Conservation (phyloP, 2,888 invertebrate species). For the Candidula unifasciata region DNA sequence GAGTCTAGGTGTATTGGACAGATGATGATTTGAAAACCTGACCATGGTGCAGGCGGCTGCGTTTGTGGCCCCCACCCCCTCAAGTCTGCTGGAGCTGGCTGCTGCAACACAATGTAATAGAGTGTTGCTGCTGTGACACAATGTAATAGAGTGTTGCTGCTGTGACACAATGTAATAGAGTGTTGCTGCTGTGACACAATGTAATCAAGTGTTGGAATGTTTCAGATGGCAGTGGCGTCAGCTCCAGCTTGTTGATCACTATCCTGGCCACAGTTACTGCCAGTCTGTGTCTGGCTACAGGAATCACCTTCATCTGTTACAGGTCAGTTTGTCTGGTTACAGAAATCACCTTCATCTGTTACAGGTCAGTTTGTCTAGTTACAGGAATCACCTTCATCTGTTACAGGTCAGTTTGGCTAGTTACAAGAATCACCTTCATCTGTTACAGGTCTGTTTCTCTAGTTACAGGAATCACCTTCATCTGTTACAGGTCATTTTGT, state of each 20-base stretch:
- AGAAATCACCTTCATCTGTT: no score
- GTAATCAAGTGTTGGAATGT: not conserved
- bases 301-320: constrained; percentile 78
- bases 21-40: no score
- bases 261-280: constrained; percentile 78
- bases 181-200: not conserved
- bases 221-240: constrained; percentile 66
- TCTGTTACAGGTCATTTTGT: not conserved
- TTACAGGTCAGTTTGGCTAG: not conserved
- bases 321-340: constrained; percentile 65
- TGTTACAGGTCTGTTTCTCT: not conserved
- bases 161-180: not conserved
- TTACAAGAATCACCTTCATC: no score
- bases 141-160: not conserved
- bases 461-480: no score
- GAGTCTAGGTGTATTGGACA: no score
- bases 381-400: no score
- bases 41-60: no score
- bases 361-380: not conserved
- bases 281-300: constrained; percentile 75
- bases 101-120: no score
- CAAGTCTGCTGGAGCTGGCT: no score
- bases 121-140: no score
- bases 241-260: constrained; percentile 77
- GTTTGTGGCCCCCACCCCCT: no score